These are phyloP conservation scores for Aphaenogaster floridana DNA, from an alignment of 1,140 invertebrate species.

Conservation along the genomic window DNA sequence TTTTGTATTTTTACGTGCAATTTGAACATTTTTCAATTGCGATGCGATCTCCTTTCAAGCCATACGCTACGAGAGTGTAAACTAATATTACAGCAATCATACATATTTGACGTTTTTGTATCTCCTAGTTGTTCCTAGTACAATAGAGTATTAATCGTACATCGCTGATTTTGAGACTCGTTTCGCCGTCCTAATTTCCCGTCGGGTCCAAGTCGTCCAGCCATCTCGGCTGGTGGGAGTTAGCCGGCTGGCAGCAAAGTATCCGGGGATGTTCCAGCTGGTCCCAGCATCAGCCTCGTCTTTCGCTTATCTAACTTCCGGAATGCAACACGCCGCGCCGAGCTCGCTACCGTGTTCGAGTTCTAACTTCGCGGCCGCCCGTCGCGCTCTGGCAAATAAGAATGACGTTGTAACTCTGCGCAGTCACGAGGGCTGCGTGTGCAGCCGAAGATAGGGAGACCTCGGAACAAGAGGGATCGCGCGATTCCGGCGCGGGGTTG, in stretches of 20 bases:
- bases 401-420: conserved; percentile 21
- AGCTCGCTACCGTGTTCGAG: conserved; percentile 29
- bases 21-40: neutral
- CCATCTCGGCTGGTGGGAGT: neutral
- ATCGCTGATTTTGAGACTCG: conserved; percentile 1
- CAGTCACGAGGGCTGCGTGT: conserved; percentile 12
- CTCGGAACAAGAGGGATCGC: conserved; percentile 20
- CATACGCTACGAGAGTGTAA: neutral
- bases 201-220: conserved; percentile 1
- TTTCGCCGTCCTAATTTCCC: conserved; percentile 23
- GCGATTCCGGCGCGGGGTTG: neutral
- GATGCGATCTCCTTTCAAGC: neutral
- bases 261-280: conserved; percentile 25
- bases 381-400: conserved; percentile 33
- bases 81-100: neutral
- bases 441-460: neutral
- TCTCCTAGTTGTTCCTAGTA: neutral
- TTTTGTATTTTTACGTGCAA: neutral
- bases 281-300: conserved; percentile 40
- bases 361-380: conserved; percentile 4
- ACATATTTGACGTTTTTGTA: too few relatives aligned
- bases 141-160: neutral
- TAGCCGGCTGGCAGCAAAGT: conserved; percentile 12
- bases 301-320: conserved; percentile 53
- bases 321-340: conserved; percentile 13